Percentiles rank a stretch among this genome's conserved stretches.
These are phyloP conservation scores for Spisula solida DNA, from an alignment of 2,888 invertebrate species.

Conservation along the genomic window DNA sequence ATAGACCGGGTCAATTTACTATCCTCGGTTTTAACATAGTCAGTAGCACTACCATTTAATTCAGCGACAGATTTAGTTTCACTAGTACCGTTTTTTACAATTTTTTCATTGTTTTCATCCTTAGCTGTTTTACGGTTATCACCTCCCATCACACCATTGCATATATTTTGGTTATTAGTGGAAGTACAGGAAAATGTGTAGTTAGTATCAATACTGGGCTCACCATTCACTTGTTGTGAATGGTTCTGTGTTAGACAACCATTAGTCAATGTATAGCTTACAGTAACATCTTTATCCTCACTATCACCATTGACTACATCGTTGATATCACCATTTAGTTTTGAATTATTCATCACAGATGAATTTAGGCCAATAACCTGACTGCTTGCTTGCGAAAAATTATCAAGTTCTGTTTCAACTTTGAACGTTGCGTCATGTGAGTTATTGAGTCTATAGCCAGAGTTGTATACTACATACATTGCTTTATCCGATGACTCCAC, in stretches of 20 bases:
- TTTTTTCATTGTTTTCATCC: neutral
- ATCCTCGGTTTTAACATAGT: conserved; percentile 8
- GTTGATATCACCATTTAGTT: conserved; percentile 45
- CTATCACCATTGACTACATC: conserved; percentile 11
- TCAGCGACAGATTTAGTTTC: conserved; percentile 37
- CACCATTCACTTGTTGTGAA: neutral
- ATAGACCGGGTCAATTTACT: conserved; percentile 20
- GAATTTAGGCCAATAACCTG: neutral
- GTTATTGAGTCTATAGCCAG: conserved; percentile 39
- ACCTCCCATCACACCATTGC: conserved; percentile 35
- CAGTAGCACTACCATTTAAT: conserved; percentile 43
- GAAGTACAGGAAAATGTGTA: conserved; percentile 36
- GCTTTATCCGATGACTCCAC: neutral
- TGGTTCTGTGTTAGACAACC: conserved; percentile 47
- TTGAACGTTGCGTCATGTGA: neutral
- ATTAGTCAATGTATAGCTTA: conserved; percentile 55
- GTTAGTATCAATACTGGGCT: conserved; percentile 2
- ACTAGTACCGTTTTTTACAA: neutral
- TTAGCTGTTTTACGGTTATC: neutral
- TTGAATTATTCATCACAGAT: conserved; percentile 27
- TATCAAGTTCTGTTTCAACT: conserved; percentile 44
- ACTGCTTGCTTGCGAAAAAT: conserved; percentile 20
- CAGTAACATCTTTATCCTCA: conserved; percentile 44
- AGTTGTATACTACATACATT: conserved; percentile 18
- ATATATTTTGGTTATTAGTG: conserved; percentile 10